Evolutionary conservation across 2,797 vertebrate species (phyloP), one percentile per base, ranked within the genome.

Genomic region (Numenius phaeopus): DNA sequence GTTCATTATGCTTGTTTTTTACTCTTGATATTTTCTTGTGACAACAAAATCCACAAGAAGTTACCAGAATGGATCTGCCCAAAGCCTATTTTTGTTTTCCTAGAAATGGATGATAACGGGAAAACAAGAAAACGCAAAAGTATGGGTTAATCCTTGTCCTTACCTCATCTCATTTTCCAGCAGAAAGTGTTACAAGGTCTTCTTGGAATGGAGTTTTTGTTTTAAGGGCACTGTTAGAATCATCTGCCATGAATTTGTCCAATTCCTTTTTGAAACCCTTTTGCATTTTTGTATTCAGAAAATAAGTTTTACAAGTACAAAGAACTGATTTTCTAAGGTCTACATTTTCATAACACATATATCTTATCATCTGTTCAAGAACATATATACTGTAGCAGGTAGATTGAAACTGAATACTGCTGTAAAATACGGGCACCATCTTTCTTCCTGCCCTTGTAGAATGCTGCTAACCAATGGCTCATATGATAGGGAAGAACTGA

Each of bases 1-100:
- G 83, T 92, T 89, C 64, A 67, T 96, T 89, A 59, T 84, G n/a
- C 52, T 81, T 83, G 16, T 83, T 95, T 85, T 72, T 89, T 61
- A 61, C 54, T 83, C 71, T 83, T 79, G 47, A 69, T 96, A 85
- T 83, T 92, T 89, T 89, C 69, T 91, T 87, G 20, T 59, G 83
- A 82, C 64, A 93, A 50, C 61, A 88, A 88, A 91, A 88, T 71
- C 37, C 29, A 7, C 9, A 19, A 80, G 80, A 93, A 90, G 8
- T 62, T 87, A 57, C 67, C 32, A 73, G 81, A 70, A 89, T 30
- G 14, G 57, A 67, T 85, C 32, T 83, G 7, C 62, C 34, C 22
- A 76, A 83, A 67, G 39, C 12, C 57, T 8, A 3, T 29, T 70
- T 89, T 71, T 66, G 24, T 78, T 89, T 66, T 76, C 30, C 61